These are phyloP conservation scores for Plumapathes pennacea DNA, from an alignment of 92 coral and sea anemone genomes.

Conservation along the genomic window DNA sequence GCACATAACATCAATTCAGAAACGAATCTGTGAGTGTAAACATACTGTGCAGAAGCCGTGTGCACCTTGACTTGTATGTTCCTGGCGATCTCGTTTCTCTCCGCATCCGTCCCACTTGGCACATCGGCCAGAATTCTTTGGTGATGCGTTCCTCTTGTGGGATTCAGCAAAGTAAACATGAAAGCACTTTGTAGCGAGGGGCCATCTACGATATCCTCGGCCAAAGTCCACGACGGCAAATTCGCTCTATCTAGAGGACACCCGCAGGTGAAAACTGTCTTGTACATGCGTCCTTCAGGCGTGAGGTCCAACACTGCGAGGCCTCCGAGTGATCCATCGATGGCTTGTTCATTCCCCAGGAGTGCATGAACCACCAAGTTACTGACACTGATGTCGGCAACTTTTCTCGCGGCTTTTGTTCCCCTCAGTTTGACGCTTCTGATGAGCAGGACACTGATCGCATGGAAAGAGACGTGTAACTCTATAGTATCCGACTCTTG, in stretches of 20 bases:
- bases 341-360: conserved; percentile 70
- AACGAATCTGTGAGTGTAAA: conserved; percentile 86
- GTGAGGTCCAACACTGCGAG: conserved; percentile 86
- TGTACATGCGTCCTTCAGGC: conserved; percentile 86
- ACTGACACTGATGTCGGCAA: conserved; percentile 86
- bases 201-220: conserved; percentile 65
- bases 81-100: conserved; percentile 56
- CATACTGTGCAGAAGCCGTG: conserved; percentile 94
- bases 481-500: conserved; percentile 60
- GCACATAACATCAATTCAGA: conserved; percentile 86
- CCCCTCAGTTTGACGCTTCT: conserved; percentile 62
- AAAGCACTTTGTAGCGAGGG: conserved; percentile 77
- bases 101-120: conserved; percentile 26
- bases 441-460: conserved; percentile 72
- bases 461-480: conserved; percentile 79
- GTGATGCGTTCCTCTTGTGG: conserved; percentile 53
- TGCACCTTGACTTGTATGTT: conserved; percentile 76
- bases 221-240: conserved; percentile 44
- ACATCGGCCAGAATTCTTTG: conserved; percentile 42
- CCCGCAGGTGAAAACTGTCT: conserved; percentile 84
- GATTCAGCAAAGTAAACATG: conserved; percentile 75
- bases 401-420: conserved; percentile 71
- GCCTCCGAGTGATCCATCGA: conserved; percentile 96
- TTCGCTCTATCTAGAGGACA: conserved; percentile 44
- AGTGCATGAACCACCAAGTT: conserved; percentile 75